Conservation (phyloP, 2,888 invertebrate genomes). For the Mellilla xanthometata region DNA sequence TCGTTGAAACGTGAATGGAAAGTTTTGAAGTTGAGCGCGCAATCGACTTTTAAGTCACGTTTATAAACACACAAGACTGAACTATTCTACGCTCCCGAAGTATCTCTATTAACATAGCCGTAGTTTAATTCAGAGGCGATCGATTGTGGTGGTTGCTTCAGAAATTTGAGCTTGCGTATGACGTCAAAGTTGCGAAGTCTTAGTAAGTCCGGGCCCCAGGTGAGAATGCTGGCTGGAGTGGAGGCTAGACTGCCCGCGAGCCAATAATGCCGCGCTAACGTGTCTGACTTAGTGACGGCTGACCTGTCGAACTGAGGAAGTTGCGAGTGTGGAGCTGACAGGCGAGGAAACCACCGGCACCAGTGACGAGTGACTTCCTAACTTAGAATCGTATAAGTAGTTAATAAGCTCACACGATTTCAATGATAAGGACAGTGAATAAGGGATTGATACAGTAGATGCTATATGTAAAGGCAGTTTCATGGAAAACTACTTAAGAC, state of each 20-base stretch:
- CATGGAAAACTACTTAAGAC: no score
- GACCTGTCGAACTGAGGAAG: slow-evolving; percentile 26
- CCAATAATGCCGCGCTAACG: slow-evolving; percentile 65
- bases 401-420: no score
- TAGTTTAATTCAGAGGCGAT: slow-evolving; percentile 49
- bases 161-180: slow-evolving; percentile 59
- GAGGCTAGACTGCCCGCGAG: slow-evolving; percentile 76
- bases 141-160: slow-evolving; percentile 58
- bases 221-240: slow-evolving; percentile 81
- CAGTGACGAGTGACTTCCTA: no score
- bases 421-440: no score
- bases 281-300: slow-evolving; percentile 35
- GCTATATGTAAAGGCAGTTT: no score
- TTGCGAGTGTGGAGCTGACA: slow-evolving; percentile 25
- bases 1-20: background rate
- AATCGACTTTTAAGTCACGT: no score
- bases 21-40: no score
- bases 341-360: slow-evolving; percentile 1
- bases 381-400: no score
- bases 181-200: slow-evolving; percentile 79
- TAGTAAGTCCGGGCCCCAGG: slow-evolving; percentile 76
- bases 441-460: no score
- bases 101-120: slow-evolving; percentile 28
- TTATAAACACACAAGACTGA: no score
- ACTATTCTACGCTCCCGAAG: background rate